Evolutionary conservation across 2,797 vertebrate species (phyloP), one percentile per base, ranked within the genome.

Genomic region (Poliocrania exsul): DNA sequence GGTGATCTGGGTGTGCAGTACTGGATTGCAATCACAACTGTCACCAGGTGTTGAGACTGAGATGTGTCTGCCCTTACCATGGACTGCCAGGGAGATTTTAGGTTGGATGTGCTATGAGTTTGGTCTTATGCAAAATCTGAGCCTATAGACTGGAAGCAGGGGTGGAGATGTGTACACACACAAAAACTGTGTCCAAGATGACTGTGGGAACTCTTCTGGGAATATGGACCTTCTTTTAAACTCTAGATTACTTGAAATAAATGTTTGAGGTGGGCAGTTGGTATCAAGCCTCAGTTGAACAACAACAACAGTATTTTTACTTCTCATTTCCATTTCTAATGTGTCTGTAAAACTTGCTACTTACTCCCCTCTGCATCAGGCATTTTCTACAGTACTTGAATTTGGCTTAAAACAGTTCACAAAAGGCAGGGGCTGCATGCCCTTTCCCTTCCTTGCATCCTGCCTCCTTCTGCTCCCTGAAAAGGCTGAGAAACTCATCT

Each of bases 341-440:
- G 47, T 71, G 37, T 7, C 40, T 73, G 11, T 77, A 80, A 60
- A 20, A 35, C 20, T 62, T 73, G 24, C 16, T 66, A 15, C 16
- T 64, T 86, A 8, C 6, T 57, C 7, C 8, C 2, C 10, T 77
- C 16, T 28, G 16, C 13, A 2, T 31, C 44, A 60, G 66, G 21
- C 2, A 3, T 38, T 94, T 85, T 46, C 49, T 67, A 21, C 14
- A 20, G 37, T 77, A 42, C 6, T 57, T 57, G 21, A 73, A n/a
- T 70, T 29, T 29, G 28, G 4, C 0, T 88, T 70, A 64, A 54
- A 28, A 21, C 11, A 57, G 42, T 64, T 87, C 81, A 37, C 25
- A 71, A 69, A 42, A 70, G 14, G 3, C 5, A 23, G 0, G 1
- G 12, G 4, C 29, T 58, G 31, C 28, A n/a, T 1, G 1, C 33